phyloP scores from a whole-genome alignment of 2,888 invertebrate genomes.

The Mesochorus sp. region DNA sequence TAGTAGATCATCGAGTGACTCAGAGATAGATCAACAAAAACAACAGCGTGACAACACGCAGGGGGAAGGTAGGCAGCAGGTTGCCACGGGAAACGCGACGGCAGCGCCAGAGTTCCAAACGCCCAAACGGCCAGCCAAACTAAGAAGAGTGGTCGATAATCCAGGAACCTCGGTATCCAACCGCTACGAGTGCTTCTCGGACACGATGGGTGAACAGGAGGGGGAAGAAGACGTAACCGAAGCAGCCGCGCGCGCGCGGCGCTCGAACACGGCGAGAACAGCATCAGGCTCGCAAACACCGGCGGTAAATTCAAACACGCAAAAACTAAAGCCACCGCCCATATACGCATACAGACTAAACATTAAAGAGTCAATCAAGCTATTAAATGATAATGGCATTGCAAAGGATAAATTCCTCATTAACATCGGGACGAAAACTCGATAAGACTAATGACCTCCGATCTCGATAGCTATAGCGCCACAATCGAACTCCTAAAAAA shows the following conservation, averaged over 20 bases:
- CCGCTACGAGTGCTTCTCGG: background rate
- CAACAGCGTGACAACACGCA: too few species aligned
- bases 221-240: background rate
- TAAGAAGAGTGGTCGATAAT: background rate
- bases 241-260: too few species aligned
- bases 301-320: too few species aligned
- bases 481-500: background rate
- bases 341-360: background rate
- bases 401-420: background rate
- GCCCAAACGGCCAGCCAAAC: background rate
- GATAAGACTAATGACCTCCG: too few species aligned
- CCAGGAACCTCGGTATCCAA: background rate
- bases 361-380: background rate
- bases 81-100: background rate
- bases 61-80: too few species aligned
- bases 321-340: background rate
- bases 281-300: too few species aligned
- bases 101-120: background rate
- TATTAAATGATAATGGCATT: background rate
- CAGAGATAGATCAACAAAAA: too few species aligned
- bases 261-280: too few species aligned
- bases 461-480: too few species aligned
- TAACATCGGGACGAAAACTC: background rate
- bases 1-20: too few species aligned
- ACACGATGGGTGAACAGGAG: background rate